A percentile compares a stretch with the other conserved stretches of the same genome.
phyloP scores from a whole-genome alignment of 1,140 invertebrate genomes.

The Orchesella cincta region DNA sequence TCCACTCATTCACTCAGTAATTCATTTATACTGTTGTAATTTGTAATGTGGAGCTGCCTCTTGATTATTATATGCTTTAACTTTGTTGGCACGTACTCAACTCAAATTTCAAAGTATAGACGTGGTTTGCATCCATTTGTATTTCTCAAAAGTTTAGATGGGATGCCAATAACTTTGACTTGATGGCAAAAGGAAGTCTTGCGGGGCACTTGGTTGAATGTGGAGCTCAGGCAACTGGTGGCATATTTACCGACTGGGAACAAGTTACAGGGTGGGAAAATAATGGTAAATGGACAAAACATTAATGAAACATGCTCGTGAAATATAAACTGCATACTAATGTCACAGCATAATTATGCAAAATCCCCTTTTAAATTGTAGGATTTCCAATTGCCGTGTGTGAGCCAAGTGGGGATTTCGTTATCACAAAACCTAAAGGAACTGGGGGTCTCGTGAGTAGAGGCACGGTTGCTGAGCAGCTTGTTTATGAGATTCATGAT shows the following conservation, averaged over 20 bases:
- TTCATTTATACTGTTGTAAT: slow-evolving; percentile 4
- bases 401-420: slow-evolving; percentile 56
- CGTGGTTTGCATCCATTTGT: slow-evolving; percentile 23
- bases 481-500: slow-evolving; percentile 62
- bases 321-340: too few relatives aligned
- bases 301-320: background rate
- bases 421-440: slow-evolving; percentile 59
- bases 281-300: slow-evolving; percentile 52
- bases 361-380: slow-evolving; percentile 32
- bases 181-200: slow-evolving; percentile 57
- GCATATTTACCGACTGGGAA: slow-evolving; percentile 62
- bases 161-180: slow-evolving; percentile 57
- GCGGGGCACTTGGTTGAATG: slow-evolving; percentile 64
- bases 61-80: background rate
- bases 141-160: slow-evolving; percentile 55
- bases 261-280: slow-evolving; percentile 59
- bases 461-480: slow-evolving; percentile 60
- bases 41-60: too few relatives aligned
- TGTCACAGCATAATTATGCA: too few relatives aligned
- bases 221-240: slow-evolving; percentile 62
- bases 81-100: slow-evolving; percentile 22
- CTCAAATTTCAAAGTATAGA: background rate
- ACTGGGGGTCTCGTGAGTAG: slow-evolving; percentile 60
- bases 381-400: slow-evolving; percentile 62
- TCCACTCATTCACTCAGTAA: slow-evolving; percentile 59